Base-by-base conservation (phyloP, 2,888 invertebrate species). In the Oasisia sp. region DNA sequence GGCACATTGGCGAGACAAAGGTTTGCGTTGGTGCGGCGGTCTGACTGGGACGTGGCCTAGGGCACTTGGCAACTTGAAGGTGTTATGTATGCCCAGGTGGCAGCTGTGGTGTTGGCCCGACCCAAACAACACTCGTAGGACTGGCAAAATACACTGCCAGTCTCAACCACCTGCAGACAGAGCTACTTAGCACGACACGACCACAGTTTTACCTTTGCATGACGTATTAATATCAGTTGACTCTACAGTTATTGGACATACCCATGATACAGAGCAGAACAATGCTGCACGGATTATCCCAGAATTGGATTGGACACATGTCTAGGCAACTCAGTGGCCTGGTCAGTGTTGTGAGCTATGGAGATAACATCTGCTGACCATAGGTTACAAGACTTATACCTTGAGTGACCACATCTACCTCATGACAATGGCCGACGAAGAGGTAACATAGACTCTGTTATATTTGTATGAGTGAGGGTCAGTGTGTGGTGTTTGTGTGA, bases 31-130 rank as follows among this genome's bases (percentile, higher is more conserved):
- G 27, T 27, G n/a, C 74, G 1, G 19, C 27, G 19, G n/a, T 27
- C 74, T 27, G 74, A 74, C 74, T 74, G 14, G 74, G 27, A 74
- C 19, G 19, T n/a, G 74, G 74, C 74, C 74, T 74, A 74, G 74
- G 74, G 74, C 74, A 74, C 74, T 27, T 74, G 74, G 74, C 74
- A 74, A 74, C 74, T 74, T 74, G 74, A 74, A 74, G 74, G 74
- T 74, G 74, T 74, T 74, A 74, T 74, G 74, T 74, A 74, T 19
- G n/a, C 19, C 74, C n/a, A n/a, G 74, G 74, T 74, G 74, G 74
- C 74, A 74, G 74, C 74, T 74, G 74, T 74, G 74, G 74, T 27
- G 7, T 27, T 7, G 74, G 19, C 74, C n/a, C 74, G 27, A 74
- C 74, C 74, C 19, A n/a, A n/a, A 74, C 74, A 74, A 74, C 74